phyloP scores from a whole-genome alignment of 1,140 invertebrate species.

The Portunus trituberculatus region DNA sequence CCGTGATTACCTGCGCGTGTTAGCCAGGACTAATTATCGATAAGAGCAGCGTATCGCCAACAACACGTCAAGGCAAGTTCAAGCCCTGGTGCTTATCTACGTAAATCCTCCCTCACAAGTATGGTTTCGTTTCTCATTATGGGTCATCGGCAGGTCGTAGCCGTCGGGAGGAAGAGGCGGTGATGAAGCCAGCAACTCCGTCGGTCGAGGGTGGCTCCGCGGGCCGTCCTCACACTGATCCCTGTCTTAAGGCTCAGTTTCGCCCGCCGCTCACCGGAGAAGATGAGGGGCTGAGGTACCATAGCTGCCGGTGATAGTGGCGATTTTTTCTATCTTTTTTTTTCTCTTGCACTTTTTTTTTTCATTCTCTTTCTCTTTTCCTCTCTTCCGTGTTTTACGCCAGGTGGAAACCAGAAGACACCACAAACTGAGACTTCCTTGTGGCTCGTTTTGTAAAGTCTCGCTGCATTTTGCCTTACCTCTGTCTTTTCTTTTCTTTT shows the following conservation, averaged over 20 bases:
- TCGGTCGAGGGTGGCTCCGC: neutral
- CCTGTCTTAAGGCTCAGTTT: slow-evolving; percentile 21
- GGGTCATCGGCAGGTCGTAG: slow-evolving; percentile 17
- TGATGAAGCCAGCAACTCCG: slow-evolving; percentile 10
- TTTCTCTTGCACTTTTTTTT: neutral
- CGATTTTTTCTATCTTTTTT: neutral
- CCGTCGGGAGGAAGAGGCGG: neutral
- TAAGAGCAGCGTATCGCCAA: slow-evolving; percentile 30
- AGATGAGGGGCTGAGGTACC: slow-evolving; percentile 9
- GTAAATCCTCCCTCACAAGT: slow-evolving; percentile 27
- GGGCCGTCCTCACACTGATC: slow-evolving; percentile 6
- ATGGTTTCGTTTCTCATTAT: slow-evolving; percentile 27
- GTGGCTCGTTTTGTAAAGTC: neutral
- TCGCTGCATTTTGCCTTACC: neutral
- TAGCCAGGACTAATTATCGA: slow-evolving; percentile 40
- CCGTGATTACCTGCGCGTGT: slow-evolving; percentile 33
- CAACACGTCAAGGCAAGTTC: slow-evolving; percentile 32
- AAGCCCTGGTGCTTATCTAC: slow-evolving; percentile 32
- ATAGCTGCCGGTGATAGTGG: slow-evolving; percentile 18
- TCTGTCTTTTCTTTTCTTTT: neutral
- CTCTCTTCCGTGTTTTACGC: slow-evolving; percentile 9
- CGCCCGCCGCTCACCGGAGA: neutral
- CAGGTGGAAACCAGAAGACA: neutral
- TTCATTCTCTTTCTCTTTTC: neutral
- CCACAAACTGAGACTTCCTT: slow-evolving; percentile 7